Base-by-base conservation (phyloP, 2,113 vertebrate species). In the Lagopus muta region DNA sequence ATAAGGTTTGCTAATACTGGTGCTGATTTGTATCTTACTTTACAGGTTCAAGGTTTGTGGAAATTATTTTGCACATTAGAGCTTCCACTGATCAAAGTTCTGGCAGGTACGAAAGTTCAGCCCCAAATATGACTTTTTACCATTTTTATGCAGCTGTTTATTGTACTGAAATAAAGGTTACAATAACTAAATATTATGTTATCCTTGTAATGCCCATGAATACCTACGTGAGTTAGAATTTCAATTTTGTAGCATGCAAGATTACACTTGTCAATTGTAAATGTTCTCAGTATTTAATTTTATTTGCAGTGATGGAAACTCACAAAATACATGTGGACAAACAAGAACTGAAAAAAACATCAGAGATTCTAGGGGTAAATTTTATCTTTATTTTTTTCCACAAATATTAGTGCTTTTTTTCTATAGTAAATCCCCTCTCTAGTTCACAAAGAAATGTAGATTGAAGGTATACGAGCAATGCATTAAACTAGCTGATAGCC, bases 251-350 rank as follows among this genome's bases (percentile, higher is more conserved):
- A 54, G 14, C 22, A 42, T 32, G 12, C 43, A 47, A 74, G 18
- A 82, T 74, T 5, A 6, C 60, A 71, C 57, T 70, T 38, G 27
- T 79, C 20, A 57, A 3, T 67, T 83, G 4, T 58, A 43, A 60
- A 11, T 55, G 8, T 82, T 85, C 81, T 83, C 38, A 74, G 38
- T 72, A 17, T 94, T 32, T 50, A 79, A 88, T 97, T 97, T 64
- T 88, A 40, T 84, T 97, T 97, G 60, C 92, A 99, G 99, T 97
- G 74, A 99, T 99, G 99, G 99, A 99, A 97, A 99, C 96, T 66
- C 97, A 98, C 66, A 92, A 61, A 94, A 98, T 99, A 81, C 97
- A 96, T 11, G 98, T 99, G 96, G 97, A 99, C 96, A 98, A 97
- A 88, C 98, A 98, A 36, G 98, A 98, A 61, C 95, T 99, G 66